A percentile compares a stretch with the other conserved stretches of the same genome.
phyloP scores from a whole-genome alignment of 2,888 invertebrate genomes.

The Perizoma flavofasciatum region DNA sequence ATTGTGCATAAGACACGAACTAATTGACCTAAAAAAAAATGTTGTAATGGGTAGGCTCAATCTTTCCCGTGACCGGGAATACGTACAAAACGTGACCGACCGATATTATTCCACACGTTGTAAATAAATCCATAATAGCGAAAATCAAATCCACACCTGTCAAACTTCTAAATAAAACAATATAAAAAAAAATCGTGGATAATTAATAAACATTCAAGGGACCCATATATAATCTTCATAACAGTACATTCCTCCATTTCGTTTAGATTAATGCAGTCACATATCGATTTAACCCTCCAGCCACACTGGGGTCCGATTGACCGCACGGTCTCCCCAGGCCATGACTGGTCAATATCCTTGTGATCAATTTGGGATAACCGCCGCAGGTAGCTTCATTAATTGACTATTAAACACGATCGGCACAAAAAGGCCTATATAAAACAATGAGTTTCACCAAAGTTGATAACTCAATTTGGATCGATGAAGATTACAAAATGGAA shows the following conservation, averaged over 20 bases:
- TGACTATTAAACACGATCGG: conserved; percentile 80
- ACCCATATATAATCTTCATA: not conserved
- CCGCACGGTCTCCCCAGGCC: conserved; percentile 47
- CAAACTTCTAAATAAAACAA: too few species aligned
- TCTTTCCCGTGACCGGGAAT: too few species aligned
- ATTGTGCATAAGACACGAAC: too few species aligned
- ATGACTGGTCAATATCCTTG: conserved; percentile 60
- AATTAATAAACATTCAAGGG: too few species aligned
- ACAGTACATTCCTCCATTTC: not conserved
- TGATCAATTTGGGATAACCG: conserved; percentile 67
- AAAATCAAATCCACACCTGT: too few species aligned
- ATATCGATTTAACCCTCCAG: conserved; percentile 48
- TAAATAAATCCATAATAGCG: too few species aligned
- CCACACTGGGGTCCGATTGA: conserved; percentile 42
- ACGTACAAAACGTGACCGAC: too few species aligned
- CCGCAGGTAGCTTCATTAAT: conserved; percentile 81
- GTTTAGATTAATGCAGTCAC: conserved; percentile 31
- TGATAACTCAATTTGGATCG: conserved; percentile 81
- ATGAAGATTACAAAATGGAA: conserved; percentile 42
- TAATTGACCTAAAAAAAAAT: too few species aligned
- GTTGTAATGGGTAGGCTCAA: too few species aligned
- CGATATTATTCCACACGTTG: too few species aligned
- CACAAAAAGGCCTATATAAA: conserved; percentile 75
- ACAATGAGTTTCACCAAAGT: conserved; percentile 82
- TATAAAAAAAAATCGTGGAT: too few species aligned